Evolutionary conservation across 2,797 vertebrate genomes (phyloP).

Genomic region (Darevskia nairensis): DNA sequence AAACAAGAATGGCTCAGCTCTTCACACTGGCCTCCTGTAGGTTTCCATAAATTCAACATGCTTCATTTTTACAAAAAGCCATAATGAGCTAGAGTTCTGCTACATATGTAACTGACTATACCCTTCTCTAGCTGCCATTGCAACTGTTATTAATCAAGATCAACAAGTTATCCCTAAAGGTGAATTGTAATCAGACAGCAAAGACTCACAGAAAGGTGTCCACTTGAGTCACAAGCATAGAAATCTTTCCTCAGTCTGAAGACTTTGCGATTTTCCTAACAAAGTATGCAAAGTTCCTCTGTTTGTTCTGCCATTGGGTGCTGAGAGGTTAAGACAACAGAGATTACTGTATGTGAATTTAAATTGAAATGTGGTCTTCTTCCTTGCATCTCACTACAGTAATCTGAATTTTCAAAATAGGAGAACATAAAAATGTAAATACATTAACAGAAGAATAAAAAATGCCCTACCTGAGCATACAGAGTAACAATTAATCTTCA

Average conservation of each 20-base stretch:
- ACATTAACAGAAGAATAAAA: background rate
- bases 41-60: background rate
- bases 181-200: background rate
- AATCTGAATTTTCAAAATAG: background rate
- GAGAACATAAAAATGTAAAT: slow-evolving; percentile 1
- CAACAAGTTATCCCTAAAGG: background rate
- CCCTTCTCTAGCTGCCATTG: background rate
- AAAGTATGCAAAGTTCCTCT: background rate
- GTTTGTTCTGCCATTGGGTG: background rate
- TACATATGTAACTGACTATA: background rate
- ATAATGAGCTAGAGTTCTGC: background rate
- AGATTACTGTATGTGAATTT: background rate
- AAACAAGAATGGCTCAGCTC: too few relatives aligned
- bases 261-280: background rate
- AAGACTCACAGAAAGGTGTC: background rate
- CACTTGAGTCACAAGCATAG: background rate
- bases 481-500: slow-evolving; percentile 14
- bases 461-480: background rate
- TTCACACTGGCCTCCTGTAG: background rate
- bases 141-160: background rate
- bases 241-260: background rate
- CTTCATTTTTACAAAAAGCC: background rate
- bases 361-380: background rate
- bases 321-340: background rate
- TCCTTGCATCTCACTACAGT: background rate